Base-by-base conservation (phyloP, 2,113 vertebrate genomes). In the Polypterus senegalus region DNA sequence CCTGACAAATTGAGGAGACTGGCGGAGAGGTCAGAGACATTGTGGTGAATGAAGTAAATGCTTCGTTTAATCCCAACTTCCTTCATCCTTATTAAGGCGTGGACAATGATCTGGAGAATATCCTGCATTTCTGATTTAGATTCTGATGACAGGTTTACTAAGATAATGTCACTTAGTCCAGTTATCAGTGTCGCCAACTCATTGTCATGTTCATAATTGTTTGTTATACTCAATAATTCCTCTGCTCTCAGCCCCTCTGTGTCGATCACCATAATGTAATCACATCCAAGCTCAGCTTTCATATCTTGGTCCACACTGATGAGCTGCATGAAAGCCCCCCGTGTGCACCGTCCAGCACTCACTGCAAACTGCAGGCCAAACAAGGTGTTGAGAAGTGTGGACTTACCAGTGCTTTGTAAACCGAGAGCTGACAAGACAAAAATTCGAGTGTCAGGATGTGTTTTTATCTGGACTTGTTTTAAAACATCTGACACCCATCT, bases 341-440 rank as follows among this genome's bases (percentile, higher is more conserved):
- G 71, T 3, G 77, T 74, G 5, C 74, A 65, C 5, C 66, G 66
- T 7, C 71, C 68, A 63, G 64, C 71, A 56, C 79, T 69, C 0
- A 77, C 70, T 9, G 74, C 71, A 54, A 83, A 83, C 51, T 74
- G 76, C 47, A 83, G 67, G 5, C 81, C 81, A n/a, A 83, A 83
- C 81, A 83, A 81, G 61, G 79, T 81, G 59, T 83, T 83, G 7
- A 83, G 79, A 1, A 83, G 77, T 0, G 80, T 83, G 67, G 81
- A 83, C 47, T 81, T 83, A n/a, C 81, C 81, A 0, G 80, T 83
- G 65, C 78, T 80, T 0, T 80, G 76, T 3, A 70, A 70, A 0
- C 76, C 78, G 49, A 84, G 63, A 0, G 71, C 70, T 0, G 78
- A 78, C 10, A 84, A 54, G 5, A 84, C 77, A 9, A 74, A 64